Base-by-base conservation (phyloP, 2,797 vertebrate genomes). In the Nannoperca australis region DNA sequence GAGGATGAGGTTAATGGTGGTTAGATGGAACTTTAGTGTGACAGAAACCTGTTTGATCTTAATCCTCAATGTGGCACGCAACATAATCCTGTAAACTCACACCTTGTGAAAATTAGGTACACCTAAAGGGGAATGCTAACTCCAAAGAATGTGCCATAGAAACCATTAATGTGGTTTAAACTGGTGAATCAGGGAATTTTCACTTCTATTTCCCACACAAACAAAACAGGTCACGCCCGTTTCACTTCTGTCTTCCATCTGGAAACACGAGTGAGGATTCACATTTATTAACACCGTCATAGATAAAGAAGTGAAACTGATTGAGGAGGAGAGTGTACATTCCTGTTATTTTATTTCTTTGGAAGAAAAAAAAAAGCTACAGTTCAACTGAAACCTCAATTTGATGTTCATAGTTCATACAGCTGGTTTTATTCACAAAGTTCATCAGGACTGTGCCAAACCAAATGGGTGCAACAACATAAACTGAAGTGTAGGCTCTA, bases 41-140 rank as follows among this genome's bases (percentile, higher is more conserved):
- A 84, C 74, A 82, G 64, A 70, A 67, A 40, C n/a, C 69, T 69
- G 61, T 87, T 85, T 86, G 84, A 91, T 89, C 73, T 30, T 89
- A 86, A 86, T 87, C 84, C 79, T 60, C 36, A 7, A 47, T 53
- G 64, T 22, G 20, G 20, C 75, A 51, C 3, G 18, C 2, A 18
- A 27, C 17, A 62, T 85, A 85, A 90, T 88, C 87, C 81, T 53
- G 15, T 65, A 59, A 79, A 83, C 20, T 67, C 40, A 81, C 79
- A 78, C 53, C 69, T 2, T 63, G 51, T 73, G 79, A 78, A 80
- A 61, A 63, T 64, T 54, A 40, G 17, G 15, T 60, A 22, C 8
- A 32, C 14, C 51, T 30, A 5, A 60, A 55, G 59, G 45, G 34
- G 17, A 50, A 59, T 6, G 10, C 14, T 15, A 34, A 7, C 30